Evolutionary conservation across 2,797 vertebrate species (phyloP).

Genomic region (Morus bassanus): DNA sequence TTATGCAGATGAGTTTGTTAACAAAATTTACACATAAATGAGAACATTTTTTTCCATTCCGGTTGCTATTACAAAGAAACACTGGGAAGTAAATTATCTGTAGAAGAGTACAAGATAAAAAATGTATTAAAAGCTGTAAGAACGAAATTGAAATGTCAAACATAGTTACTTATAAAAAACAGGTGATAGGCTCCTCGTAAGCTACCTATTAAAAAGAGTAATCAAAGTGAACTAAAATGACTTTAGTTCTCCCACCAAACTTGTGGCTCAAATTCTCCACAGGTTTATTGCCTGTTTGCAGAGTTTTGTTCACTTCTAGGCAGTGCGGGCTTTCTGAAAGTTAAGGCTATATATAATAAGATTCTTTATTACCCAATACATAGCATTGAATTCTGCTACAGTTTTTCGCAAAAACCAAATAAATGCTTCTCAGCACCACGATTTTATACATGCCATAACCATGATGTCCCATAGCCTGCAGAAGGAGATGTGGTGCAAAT

Average conservation of each 20-base stretch:
- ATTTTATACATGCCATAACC: background rate
- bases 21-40: slow-evolving; percentile 81
- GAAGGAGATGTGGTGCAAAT: background rate
- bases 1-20: slow-evolving; percentile 78
- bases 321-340: background rate
- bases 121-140: slow-evolving; percentile 78
- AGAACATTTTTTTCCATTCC: slow-evolving; percentile 70
- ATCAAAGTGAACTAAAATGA: slow-evolving; percentile 83
- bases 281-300: background rate
- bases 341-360: background rate
- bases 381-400: background rate
- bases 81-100: slow-evolving; percentile 76
- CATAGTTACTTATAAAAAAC: slow-evolving; percentile 72
- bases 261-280: background rate
- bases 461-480: background rate
- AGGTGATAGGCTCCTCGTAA: slow-evolving; percentile 53
- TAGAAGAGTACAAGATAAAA: slow-evolving; percentile 75
- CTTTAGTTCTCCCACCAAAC: slow-evolving; percentile 1
- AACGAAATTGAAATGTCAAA: slow-evolving; percentile 81
- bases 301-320: background rate
- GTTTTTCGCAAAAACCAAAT: background rate
- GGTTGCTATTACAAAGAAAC: slow-evolving; percentile 76
- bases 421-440: background rate
- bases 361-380: background rate
- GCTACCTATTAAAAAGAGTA: slow-evolving; percentile 57